Evolutionary conservation across 1,140 invertebrate species (phyloP), one percentile per base, ranked within the genome.

Genomic region (Pogonomyrmex californicus): DNA sequence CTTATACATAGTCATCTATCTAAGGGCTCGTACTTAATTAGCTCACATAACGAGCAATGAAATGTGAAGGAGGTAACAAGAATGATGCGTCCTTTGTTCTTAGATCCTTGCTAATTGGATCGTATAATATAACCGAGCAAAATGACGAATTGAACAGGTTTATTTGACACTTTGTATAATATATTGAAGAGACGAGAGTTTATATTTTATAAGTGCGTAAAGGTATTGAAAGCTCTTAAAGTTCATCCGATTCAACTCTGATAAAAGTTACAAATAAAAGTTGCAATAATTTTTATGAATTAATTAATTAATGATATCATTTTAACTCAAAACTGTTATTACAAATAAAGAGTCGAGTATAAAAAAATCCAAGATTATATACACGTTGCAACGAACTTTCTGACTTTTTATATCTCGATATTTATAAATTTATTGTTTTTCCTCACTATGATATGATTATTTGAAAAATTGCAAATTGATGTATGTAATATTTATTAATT

Each of bases 71-170:
- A 90, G 76, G 81, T 88, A 90, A 90, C 86, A 87, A 91, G 86
- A 91, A 82, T 90, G 82, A 88, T 90, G 88, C 56, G 33, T 91
- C 82, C 58, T 90, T 87, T 76, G 71, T 87, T 77, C 85, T 90
- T 82, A 87, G 70, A 77, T 87, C 81, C 71, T 70, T 85, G 56
- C 86, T 91, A 90, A 90, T 90, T 90, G 86, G 88, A 87, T 87
- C 79, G 63, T 79, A 78, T 90, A 90, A 90, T 86, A 83, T 60
- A 90, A 87, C 81, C 86, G 86, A 85, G 75, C 65, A n/a, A 89
- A 73, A 58, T 89, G 89, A 90, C 89, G 83, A 89, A 90, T 90
- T 85, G 68, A 89, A 90, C 82, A 75, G 78, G 60, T 90, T 89
- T 63, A 86, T 87, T 89, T 51, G 73, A 85, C 63, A 78, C 58